Percentiles rank a stretch among this genome's conserved stretches.
Evolutionary conservation across 1,140 invertebrate species (phyloP).

Genomic region (Megalopta genalis): DNA sequence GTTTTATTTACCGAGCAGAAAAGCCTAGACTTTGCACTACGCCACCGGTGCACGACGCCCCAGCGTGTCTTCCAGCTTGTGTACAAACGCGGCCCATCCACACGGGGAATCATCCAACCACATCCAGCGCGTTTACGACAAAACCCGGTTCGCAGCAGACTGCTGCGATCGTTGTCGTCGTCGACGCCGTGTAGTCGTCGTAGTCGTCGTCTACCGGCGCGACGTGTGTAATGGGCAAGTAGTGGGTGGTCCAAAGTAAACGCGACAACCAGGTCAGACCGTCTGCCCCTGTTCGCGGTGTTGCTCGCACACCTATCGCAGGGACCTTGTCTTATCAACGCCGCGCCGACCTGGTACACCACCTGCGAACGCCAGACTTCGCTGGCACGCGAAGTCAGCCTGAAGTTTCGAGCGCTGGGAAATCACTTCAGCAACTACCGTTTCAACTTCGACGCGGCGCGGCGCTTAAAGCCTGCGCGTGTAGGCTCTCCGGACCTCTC

Average conservation of each 20-base stretch:
- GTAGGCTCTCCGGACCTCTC: too few relatives aligned
- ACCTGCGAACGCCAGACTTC: neutral
- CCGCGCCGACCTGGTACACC: neutral
- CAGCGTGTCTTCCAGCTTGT: constrained; percentile 24
- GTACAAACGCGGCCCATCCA: constrained; percentile 22
- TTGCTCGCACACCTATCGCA: neutral
- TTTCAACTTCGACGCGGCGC: too few relatives aligned
- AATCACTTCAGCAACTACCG: neutral
- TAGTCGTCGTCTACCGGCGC: neutral
- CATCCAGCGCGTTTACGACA: constrained; percentile 11
- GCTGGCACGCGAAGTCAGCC: neutral
- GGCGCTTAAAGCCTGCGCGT: too few relatives aligned
- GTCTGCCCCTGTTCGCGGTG: constrained; percentile 15
- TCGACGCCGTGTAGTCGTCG: too few relatives aligned
- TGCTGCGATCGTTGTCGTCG: too few relatives aligned
- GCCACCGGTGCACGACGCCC: constrained; percentile 27
- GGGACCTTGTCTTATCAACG: neutral
- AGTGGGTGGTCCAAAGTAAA: constrained; percentile 30
- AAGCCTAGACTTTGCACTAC: constrained; percentile 53
- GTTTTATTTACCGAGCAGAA: constrained; percentile 53
- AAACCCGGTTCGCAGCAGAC: neutral
- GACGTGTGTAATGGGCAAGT: constrained; percentile 17
- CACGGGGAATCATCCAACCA: neutral
- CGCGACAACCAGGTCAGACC: constrained; percentile 48
- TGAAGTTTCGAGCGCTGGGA: neutral